A percentile compares a stretch with the other conserved stretches of the same genome.
phyloP scores from a whole-genome alignment of 2,113 vertebrate species.

The Engraulis encrasicolus region DNA sequence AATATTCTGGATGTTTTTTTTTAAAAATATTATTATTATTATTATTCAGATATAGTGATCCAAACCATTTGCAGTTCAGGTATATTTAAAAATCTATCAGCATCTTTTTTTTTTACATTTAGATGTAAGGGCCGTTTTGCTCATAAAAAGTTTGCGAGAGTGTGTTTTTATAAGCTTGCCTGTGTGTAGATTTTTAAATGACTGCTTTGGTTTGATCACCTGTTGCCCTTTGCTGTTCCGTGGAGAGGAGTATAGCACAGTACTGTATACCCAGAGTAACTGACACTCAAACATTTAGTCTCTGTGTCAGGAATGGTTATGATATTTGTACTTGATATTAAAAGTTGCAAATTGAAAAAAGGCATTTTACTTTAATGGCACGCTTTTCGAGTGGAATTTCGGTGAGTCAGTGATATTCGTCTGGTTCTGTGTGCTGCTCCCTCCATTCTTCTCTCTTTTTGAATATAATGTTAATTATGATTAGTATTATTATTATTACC shows the following conservation, averaged over 20 bases:
- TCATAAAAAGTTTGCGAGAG: slow-evolving; percentile 22
- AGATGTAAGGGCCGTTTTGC: slow-evolving; percentile 47
- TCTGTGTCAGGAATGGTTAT: neutral
- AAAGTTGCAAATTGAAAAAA: slow-evolving; percentile 22
- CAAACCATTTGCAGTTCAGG: slow-evolving; percentile 39
- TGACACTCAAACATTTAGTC: neutral
- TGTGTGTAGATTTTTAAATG: slow-evolving; percentile 35
- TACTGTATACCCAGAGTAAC: neutral
- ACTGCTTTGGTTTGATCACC: slow-evolving; percentile 29
- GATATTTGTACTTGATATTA: slow-evolving; percentile 21
- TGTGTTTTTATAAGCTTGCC: slow-evolving; percentile 50
- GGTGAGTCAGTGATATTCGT: slow-evolving; percentile 16
- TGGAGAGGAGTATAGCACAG: neutral
- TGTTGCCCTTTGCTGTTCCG: neutral
- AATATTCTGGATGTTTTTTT: slow-evolving; percentile 43
- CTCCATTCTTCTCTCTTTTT: slow-evolving; percentile 4
- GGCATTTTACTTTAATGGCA: slow-evolving; percentile 15
- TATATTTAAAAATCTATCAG: slow-evolving; percentile 44
- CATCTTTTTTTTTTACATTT: slow-evolving; percentile 46
- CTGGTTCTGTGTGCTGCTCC: slow-evolving; percentile 18
- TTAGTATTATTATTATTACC: slow-evolving; percentile 16
- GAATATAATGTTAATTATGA: slow-evolving; percentile 20
- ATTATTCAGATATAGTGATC: slow-evolving; percentile 26
- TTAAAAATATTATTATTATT: neutral
- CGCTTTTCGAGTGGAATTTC: slow-evolving; percentile 21